Base-by-base conservation (phyloP, 2,888 invertebrate genomes). In the Anticlea derivata region DNA sequence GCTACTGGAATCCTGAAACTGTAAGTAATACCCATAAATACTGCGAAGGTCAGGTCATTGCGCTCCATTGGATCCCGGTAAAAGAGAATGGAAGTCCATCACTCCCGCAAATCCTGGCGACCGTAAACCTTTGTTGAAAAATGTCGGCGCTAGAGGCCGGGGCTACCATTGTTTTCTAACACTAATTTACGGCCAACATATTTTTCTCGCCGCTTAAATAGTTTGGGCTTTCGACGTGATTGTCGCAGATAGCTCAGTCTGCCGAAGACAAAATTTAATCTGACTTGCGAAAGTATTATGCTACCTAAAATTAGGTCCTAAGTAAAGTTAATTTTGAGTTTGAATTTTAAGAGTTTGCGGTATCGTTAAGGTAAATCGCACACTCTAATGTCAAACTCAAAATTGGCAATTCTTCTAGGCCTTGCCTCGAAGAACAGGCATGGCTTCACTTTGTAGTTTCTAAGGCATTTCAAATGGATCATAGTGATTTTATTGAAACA, bases 171-270 rank as follows among this genome's bases (percentile, higher is more conserved):
- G 71, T 73, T 71, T 73, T 66, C 73, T 70, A 68, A 71, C 70
- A 63, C 71, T 73, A 70, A 73, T 71, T 73, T 74, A 74, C 70
- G 65, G 67, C 66, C 57, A 61, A 63, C 70, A 67, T 71, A 73
- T 73, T 70, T 73, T 69, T 70, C 64, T 68, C 58, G 60, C 59
- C 54, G 41, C 63, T 61, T 65, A 65, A 71, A 73, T 70, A 60
- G 69, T 63, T n/a, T 58, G 60, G 56, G 41, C 29, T 55, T 61
- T 45, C 41, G 34, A 30, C 41, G 37, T n/a, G 7, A 17, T 23
- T 27, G 24, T 7, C 10, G 22, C 24, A 50, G 50, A 45, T 40
- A 37, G 40, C 8, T 41, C 40, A 35, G 10, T 46, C 17, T 17
- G 2, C 2, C 17, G n/a, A n/a, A n/a, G n/a, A n/a, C n/a, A n/a